Evolutionary conservation across 2,888 invertebrate species (phyloP).

Genomic region (Patella ulyssiponensis): DNA sequence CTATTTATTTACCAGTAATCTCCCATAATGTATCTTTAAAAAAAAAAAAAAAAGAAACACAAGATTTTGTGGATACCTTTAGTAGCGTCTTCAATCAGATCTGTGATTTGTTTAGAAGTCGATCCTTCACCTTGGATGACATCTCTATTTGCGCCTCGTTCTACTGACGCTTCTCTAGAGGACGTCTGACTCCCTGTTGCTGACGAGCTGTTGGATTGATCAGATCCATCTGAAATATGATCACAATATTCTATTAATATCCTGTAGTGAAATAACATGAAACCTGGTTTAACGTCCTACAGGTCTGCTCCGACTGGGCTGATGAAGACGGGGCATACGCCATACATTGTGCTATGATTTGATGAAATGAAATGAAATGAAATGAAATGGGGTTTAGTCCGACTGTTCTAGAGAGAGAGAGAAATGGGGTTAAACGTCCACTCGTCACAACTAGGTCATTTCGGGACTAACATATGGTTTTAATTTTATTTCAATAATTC

Average conservation of each 20-base stretch:
- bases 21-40: no score
- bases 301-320: background rate
- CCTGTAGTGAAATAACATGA: no score
- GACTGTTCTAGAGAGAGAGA: no score
- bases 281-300: background rate
- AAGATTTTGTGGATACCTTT: background rate
- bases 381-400: no score
- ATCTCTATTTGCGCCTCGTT: conserved; percentile 32
- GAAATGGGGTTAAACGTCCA: no score
- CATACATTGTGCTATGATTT: no score
- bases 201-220: conserved; percentile 33
- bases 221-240: conserved; percentile 42
- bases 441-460: background rate
- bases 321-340: background rate
- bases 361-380: no score
- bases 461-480: background rate
- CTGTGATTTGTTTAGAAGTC: no score
- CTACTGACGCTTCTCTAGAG: conserved; percentile 44
- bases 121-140: no score
- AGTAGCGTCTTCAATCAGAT: background rate
- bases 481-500: no score
- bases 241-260: background rate
- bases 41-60: no score
- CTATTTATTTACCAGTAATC: no score
- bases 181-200: conserved; percentile 36